phyloP scores from a whole-genome alignment of 2,888 invertebrate genomes.

The Glaucopsyche alexis region DNA sequence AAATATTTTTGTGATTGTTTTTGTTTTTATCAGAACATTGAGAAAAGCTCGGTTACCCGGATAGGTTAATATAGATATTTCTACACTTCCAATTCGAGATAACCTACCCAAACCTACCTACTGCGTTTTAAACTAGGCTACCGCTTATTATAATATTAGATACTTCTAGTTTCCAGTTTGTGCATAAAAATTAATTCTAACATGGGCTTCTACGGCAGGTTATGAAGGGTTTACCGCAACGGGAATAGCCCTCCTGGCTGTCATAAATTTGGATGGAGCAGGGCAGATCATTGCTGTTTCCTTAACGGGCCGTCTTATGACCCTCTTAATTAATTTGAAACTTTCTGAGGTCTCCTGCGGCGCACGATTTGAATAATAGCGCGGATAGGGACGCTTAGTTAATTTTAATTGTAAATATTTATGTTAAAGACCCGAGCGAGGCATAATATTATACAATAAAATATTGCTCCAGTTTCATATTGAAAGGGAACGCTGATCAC shows the following conservation, averaged over 20 bases:
- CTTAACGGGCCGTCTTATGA: conserved; percentile 78
- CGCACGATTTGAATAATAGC: conserved; percentile 78
- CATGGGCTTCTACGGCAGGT: conserved; percentile 28
- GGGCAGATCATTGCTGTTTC: conserved; percentile 73
- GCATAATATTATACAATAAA: conserved; percentile 11
- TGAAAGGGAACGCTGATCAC: conserved; percentile 48
- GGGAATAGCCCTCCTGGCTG: conserved; percentile 61
- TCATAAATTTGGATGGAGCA: conserved; percentile 69
- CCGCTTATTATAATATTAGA: conserved; percentile 42
- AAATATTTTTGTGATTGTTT: too few species aligned
- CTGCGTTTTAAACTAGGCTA: too few species aligned
- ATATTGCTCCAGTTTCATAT: conserved; percentile 45
- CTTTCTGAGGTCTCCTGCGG: conserved; percentile 79
- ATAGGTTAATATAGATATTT: too few species aligned
- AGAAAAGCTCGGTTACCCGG: too few species aligned
- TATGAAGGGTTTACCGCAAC: conserved; percentile 36
- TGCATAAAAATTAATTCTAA: conserved; percentile 45
- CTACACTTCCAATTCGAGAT: too few species aligned
- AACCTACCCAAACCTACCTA: too few species aligned
- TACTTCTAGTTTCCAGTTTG: conserved; percentile 44
- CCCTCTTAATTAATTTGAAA: conserved; percentile 80
- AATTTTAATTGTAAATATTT: conserved; percentile 81
- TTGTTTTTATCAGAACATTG: too few species aligned
- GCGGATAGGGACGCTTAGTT: conserved; percentile 70
- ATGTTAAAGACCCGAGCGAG: conserved; percentile 60